Base-by-base conservation (phyloP, 2,113 vertebrate genomes). In the Jaculus jaculus region DNA sequence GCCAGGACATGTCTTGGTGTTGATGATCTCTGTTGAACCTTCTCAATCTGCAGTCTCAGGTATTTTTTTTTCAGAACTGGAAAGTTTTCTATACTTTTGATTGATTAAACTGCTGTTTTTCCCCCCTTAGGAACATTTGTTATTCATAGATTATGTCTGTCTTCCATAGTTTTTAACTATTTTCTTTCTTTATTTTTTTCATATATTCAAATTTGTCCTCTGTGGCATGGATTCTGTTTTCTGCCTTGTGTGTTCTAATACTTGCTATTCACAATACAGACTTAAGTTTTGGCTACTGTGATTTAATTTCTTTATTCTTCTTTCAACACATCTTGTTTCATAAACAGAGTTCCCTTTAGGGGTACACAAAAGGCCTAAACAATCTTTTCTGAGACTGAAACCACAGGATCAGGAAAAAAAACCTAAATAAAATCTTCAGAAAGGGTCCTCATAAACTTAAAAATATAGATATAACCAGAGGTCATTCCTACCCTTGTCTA, bases 21-120 rank as follows among this genome's bases (percentile, higher is more conserved):
- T 97, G 97, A 97, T 97, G 97, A 97, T 96, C 97, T 97, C 96
- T 97, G 96, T 97, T 96, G 96, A 97, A 96, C 95, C 97, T 96
- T 97, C 96, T 97, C 96, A 97, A 93, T 96, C 97, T 97, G 81
- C 97, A 97, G 95, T 96, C 95, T 96, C 97, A 97, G 97, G 97
- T 97, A 97, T 97, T 95, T 96, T 96, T 73, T 93, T 96, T 97
- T 94, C 94, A 91, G 97, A 96, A 96, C 94, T 97, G 93, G 96
- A 96, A 96, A 95, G 84, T 96, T 95, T 97, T 95, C 94, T 96
- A 95, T 95, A 94, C 87, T 96, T 97, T 95, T 92, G 87, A 97
- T 94, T 97, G 89, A 96, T 94, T 95, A 94, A 97, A 95, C 83
- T 96, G 95, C 97, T 94, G 58, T 90, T 93, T 85, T 92, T 80